phyloP scores from a whole-genome alignment of 2,113 vertebrate genomes.

The Pogona vitticeps region DNA sequence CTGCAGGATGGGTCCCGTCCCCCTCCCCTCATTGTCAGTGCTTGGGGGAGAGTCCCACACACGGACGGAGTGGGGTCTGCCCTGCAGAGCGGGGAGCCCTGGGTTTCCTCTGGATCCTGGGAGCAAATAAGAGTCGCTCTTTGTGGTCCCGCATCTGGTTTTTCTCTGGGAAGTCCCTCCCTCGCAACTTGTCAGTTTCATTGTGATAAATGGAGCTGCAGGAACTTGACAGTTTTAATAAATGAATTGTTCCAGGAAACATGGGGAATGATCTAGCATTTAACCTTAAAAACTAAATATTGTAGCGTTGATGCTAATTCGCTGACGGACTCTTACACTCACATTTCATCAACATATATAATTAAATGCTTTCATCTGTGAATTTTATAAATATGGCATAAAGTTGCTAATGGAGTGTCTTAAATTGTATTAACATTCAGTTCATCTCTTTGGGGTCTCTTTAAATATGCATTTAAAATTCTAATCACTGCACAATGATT shows the following conservation, averaged over 20 bases:
- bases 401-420: slow-evolving; percentile 61
- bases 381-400: slow-evolving; percentile 58
- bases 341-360: slow-evolving; percentile 49
- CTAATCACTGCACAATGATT: slow-evolving; percentile 51
- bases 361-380: slow-evolving; percentile 47
- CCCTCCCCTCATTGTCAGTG: too few species aligned
- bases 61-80: too few species aligned
- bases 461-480: slow-evolving; percentile 60
- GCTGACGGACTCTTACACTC: background rate
- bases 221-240: background rate
- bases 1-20: too few species aligned
- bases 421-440: slow-evolving; percentile 61
- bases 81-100: too few species aligned
- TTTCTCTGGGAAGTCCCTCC: background rate
- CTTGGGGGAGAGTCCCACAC: too few species aligned
- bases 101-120: too few species aligned
- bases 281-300: slow-evolving; percentile 41
- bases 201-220: slow-evolving; percentile 21
- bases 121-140: too few species aligned
- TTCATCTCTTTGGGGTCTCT: slow-evolving; percentile 59
- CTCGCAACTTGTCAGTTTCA: background rate
- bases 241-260: slow-evolving; percentile 11
- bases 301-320: slow-evolving; percentile 4
- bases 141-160: background rate
- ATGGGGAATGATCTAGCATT: slow-evolving; percentile 25